Evolutionary conservation across 2,797 vertebrate species (phyloP), one percentile per base, ranked within the genome.

Genomic region (Spinus pinus): DNA sequence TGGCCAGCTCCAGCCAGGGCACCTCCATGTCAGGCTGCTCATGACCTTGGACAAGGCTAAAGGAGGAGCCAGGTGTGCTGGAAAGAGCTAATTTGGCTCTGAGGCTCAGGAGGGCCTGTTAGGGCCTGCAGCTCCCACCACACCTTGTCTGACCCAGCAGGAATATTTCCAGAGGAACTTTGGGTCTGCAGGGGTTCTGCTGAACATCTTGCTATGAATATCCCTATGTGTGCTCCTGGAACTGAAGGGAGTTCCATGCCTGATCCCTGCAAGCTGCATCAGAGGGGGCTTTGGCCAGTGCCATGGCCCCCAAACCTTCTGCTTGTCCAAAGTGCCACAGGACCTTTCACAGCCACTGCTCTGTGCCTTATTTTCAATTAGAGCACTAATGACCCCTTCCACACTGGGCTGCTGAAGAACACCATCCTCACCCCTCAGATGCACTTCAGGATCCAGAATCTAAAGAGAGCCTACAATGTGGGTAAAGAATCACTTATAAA

Each of bases 11-110:
- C 44, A 10, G 54, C 54, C 7, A 39, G n/a, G 31, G 44, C 10
- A 8, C 2, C 10, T 49, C 75, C 1, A 0, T 4, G 1, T 8
- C 46, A 22, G 27, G 37, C 22, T 33, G 31, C 44, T 37, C 7
- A 2, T 21, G 60, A 57, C 39, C 65, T 60, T 12, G 11, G 23
- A 41, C 0, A 0, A 35, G 71, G 72, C 61, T 21, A 42, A 46
- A 2, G n/a, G 20, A 23, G n/a, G 14, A 50, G 25, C 9, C 12
- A 16, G 25, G n/a, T 7, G 20, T 12, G 42, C 7, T 57, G 30
- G 41, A 35, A 53, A 75, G 28, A 62, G 49, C 4, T 66, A 1
- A 22, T 72, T 44, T 8, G 12, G 42, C 51, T 69, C 61, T 7
- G 4, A 25, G 8, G 28, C 25, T 49, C 28, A 7, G 6, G 5